Evolutionary conservation across 2,888 invertebrate species (phyloP).

Genomic region (Lycaena phlaeas): DNA sequence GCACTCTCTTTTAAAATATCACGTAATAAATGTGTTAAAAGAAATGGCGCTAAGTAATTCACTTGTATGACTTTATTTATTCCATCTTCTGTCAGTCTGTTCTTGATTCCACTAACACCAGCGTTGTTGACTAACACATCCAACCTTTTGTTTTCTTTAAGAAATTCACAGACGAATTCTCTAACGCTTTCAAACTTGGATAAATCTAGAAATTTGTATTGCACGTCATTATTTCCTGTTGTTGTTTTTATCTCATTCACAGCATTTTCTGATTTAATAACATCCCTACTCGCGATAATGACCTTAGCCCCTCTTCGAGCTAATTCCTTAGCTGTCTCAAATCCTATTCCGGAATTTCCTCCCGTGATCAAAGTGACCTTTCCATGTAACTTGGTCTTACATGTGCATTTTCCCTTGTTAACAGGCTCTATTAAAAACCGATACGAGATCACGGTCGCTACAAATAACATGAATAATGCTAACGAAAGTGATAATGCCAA

Average conservation of each 20-base stretch:
- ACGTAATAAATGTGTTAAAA: conserved; percentile 78
- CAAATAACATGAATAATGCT: conserved; percentile 12
- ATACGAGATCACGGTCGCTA: conserved; percentile 15
- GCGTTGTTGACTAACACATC: conserved; percentile 79
- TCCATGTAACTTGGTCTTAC: conserved; percentile 41
- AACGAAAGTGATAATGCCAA: not conserved
- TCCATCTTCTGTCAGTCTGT: conserved; percentile 69
- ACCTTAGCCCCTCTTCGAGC: conserved; percentile 79
- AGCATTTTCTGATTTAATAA: conserved; percentile 78
- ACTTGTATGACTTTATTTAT: conserved; percentile 76
- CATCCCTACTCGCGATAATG: conserved; percentile 83
- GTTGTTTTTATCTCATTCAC: conserved; percentile 78
- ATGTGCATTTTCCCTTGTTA: conserved; percentile 38
- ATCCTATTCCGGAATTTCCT: conserved; percentile 87
- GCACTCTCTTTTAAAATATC: conserved; percentile 49
- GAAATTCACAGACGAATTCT: conserved; percentile 75
- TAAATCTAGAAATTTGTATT: conserved; percentile 70
- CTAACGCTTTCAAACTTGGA: conserved; percentile 63
- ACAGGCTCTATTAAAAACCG: conserved; percentile 27
- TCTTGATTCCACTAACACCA: conserved; percentile 49
- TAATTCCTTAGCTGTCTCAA: conserved; percentile 80
- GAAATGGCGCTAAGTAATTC: conserved; percentile 81
- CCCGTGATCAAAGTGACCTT: conserved; percentile 85
- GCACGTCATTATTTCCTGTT: conserved; percentile 79
- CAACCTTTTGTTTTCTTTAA: conserved; percentile 55